Evolutionary conservation across 1,140 invertebrate species (phyloP).

Genomic region (Argopecten irradians): DNA sequence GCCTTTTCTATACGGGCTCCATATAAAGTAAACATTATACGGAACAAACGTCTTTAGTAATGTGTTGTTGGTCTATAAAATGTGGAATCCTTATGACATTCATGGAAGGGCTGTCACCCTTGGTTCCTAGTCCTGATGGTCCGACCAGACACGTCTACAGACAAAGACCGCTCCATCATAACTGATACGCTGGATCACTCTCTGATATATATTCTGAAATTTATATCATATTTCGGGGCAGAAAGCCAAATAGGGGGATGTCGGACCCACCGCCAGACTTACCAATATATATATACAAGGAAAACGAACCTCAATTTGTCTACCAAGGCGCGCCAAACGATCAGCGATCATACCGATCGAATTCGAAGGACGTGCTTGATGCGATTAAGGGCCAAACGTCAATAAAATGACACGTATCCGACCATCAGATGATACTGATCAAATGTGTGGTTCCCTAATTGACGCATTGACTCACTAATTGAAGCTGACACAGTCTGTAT

Average conservation of each 20-base stretch:
- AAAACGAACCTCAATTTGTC: background rate
- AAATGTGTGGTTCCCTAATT: constrained; percentile 1
- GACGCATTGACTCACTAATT: background rate
- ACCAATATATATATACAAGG: background rate
- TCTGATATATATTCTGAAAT: background rate
- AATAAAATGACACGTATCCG: background rate
- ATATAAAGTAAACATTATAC: too few species aligned
- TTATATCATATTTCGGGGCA: background rate
- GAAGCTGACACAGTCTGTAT: constrained; percentile 20
- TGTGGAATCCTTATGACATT: background rate
- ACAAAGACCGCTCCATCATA: background rate
- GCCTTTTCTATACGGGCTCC: too few species aligned
- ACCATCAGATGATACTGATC: background rate
- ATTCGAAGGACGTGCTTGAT: constrained; percentile 1
- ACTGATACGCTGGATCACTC: background rate
- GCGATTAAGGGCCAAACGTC: background rate
- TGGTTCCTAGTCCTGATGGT: background rate
- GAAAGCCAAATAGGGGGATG: background rate
- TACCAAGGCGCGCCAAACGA: background rate
- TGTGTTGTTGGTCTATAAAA: background rate
- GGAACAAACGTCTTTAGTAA: too few species aligned
- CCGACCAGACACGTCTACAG: background rate
- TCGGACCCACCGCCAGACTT: background rate
- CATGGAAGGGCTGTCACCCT: background rate
- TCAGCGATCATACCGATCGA: constrained; percentile 2